Percentiles rank a stretch among this genome's conserved stretches.
Evolutionary conservation across 2,888 invertebrate species (phyloP).

Genomic region (Epistrophe eligans): DNA sequence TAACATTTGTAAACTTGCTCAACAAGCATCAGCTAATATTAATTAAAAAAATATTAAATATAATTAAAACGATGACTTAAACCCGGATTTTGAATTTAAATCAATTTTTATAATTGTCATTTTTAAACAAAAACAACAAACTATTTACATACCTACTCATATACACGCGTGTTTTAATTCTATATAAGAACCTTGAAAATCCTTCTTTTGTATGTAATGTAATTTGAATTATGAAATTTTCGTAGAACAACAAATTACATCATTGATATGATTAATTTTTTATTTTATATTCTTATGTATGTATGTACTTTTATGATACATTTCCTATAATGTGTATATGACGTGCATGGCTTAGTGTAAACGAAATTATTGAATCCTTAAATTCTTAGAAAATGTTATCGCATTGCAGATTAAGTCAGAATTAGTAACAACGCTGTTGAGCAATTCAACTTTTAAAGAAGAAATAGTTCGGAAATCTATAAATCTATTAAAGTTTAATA

Average conservation of each 20-base stretch:
- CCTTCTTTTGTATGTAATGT: not conserved
- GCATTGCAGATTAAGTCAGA: not conserved
- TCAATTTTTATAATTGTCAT: not conserved
- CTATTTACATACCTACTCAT: not conserved
- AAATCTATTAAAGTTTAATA: no score
- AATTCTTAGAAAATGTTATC: not conserved
- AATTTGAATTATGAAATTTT: not conserved
- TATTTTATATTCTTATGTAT: not conserved
- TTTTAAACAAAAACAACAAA: not conserved
- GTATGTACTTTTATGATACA: not conserved
- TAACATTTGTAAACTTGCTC: not conserved
- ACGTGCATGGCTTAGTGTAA: not conserved
- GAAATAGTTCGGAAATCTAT: no score
- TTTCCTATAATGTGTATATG: not conserved
- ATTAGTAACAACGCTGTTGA: not conserved
- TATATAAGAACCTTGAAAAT: not conserved
- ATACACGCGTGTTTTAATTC: not conserved
- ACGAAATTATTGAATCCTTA: not conserved
- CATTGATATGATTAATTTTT: conserved; percentile 11
- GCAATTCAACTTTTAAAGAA: not conserved
- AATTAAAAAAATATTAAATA: not conserved
- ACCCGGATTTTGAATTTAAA: conserved; percentile 28
- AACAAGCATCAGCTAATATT: not conserved
- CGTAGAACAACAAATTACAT: not conserved
- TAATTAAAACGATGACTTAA: conserved; percentile 6